A percentile compares a stretch with the other conserved stretches of the same genome.
Conservation (phyloP, 37 sponge, comb jelly and placozoan genomes). For the Chondrilla cf. caribensis region DNA sequence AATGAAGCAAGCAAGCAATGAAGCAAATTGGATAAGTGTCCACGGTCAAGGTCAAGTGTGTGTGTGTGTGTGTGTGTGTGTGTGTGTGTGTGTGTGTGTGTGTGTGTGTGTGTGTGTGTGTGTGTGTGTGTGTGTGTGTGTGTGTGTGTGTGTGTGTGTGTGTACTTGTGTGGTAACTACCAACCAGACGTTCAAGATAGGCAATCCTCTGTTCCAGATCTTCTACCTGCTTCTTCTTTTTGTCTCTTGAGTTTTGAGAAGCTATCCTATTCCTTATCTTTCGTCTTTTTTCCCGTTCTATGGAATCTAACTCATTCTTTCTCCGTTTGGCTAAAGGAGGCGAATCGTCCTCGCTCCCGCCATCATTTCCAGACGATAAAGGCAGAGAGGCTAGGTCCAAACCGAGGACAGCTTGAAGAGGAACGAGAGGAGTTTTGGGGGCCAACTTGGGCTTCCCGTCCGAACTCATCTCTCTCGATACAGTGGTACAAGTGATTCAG, state of each 20-base stretch:
- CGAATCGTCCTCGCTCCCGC: background rate
- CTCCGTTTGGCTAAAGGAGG: background rate
- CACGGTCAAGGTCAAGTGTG: no score
- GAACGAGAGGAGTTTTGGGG: background rate
- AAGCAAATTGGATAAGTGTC: no score
- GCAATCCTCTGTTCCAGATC: constrained; percentile 61
- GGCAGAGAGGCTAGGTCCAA: background rate
- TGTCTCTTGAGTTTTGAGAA: constrained; percentile 75
- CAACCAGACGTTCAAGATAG: constrained; percentile 19
- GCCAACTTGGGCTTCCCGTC: constrained; percentile 12
- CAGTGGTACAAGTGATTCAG: no score
- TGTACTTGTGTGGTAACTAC: background rate
- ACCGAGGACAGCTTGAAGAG: background rate
- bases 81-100: no score
- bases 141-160: constrained; percentile 24
- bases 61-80: no score
- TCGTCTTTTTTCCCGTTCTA: constrained; percentile 7
- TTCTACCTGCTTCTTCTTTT: constrained; percentile 54
- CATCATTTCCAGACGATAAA: background rate
- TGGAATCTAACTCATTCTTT: background rate
- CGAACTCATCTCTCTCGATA: background rate
- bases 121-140: background rate
- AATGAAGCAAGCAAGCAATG: no score
- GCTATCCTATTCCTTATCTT: constrained; percentile 76
- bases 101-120: no score